Evolutionary conservation across 2,888 invertebrate species (phyloP).

Genomic region (Zaprionus obscuricornis): DNA sequence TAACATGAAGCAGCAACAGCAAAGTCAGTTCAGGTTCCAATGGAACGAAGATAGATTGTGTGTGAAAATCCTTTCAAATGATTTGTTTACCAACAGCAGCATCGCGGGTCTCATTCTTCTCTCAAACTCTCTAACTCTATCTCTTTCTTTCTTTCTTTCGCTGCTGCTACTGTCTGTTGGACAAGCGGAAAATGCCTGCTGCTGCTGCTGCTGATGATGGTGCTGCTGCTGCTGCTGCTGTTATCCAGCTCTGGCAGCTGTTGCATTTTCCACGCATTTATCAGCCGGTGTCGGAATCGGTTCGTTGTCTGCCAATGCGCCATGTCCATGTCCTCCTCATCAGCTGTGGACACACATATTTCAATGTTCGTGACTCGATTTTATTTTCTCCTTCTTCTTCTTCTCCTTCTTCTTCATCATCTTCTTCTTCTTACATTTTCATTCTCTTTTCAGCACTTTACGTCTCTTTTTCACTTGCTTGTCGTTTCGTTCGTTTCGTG

Average conservation of each 20-base stretch:
- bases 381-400: conserved; percentile 47
- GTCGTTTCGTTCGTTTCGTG: conserved; percentile 35
- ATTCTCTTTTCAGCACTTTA: conserved; percentile 4
- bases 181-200: conserved; percentile 12
- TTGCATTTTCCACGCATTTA: conserved; percentile 79
- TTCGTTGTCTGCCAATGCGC: conserved; percentile 54
- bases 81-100: conserved; percentile 75
- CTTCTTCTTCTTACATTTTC: not conserved
- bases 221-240: conserved; percentile 34
- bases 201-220: conserved; percentile 1
- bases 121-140: conserved; percentile 10
- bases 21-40: conserved; percentile 42
- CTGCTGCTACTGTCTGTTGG: not conserved
- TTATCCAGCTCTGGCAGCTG: conserved; percentile 76
- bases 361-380: conserved; percentile 77
- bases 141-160: conserved; percentile 22
- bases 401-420: conserved; percentile 16
- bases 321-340: conserved; percentile 65
- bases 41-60: conserved; percentile 75
- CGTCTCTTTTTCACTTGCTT: conserved; percentile 18
- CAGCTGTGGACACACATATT: conserved; percentile 71
- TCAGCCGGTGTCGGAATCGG: conserved; percentile 53
- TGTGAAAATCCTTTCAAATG: conserved; percentile 79
- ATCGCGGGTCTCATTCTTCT: conserved; percentile 45
- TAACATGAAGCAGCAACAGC: conserved; percentile 11